Evolutionary conservation across 2,888 invertebrate genomes (phyloP).

Genomic region (Brachynemurus nebulosus): DNA sequence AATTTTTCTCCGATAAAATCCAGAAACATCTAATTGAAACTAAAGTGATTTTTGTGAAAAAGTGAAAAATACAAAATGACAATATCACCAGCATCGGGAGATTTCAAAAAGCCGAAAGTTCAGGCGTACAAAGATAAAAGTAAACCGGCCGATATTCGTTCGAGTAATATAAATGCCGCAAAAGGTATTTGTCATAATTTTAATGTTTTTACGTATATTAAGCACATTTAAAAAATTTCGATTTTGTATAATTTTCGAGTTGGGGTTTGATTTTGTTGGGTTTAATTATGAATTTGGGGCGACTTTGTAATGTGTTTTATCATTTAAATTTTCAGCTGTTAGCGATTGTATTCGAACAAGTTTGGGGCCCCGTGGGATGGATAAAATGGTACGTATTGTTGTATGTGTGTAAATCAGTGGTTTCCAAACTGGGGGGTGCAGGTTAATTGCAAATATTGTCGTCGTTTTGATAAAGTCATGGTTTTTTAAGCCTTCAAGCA

Average conservation of each 20-base stretch:
- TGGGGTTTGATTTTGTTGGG: too few relatives aligned
- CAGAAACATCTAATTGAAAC: background rate
- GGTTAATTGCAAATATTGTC: too few relatives aligned
- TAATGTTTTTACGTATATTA: too few relatives aligned
- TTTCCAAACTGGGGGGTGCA: too few relatives aligned
- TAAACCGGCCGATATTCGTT: constrained; percentile 87
- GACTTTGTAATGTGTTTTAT: too few relatives aligned
- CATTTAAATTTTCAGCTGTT: constrained; percentile 57
- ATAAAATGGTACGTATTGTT: constrained; percentile 78
- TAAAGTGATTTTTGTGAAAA: background rate
- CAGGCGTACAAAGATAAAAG: constrained; percentile 77
- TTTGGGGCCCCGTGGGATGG: constrained; percentile 97
- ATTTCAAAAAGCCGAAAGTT: constrained; percentile 29
- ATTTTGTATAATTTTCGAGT: too few relatives aligned
- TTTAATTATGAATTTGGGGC: too few relatives aligned
- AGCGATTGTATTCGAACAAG: constrained; percentile 98
- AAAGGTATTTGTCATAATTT: constrained; percentile 57
- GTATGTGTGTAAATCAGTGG: background rate
- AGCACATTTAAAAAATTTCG: too few relatives aligned
- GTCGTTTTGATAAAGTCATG: too few relatives aligned
- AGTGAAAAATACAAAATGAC: constrained; percentile 28
- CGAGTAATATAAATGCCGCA: constrained; percentile 93
- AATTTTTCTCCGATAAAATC: too few relatives aligned
- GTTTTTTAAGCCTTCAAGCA: too few relatives aligned
- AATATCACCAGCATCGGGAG: constrained; percentile 31